These are phyloP conservation scores for Bradypodion pumilum DNA, from an alignment of 2,797 vertebrate genomes.

Conservation along the genomic window DNA sequence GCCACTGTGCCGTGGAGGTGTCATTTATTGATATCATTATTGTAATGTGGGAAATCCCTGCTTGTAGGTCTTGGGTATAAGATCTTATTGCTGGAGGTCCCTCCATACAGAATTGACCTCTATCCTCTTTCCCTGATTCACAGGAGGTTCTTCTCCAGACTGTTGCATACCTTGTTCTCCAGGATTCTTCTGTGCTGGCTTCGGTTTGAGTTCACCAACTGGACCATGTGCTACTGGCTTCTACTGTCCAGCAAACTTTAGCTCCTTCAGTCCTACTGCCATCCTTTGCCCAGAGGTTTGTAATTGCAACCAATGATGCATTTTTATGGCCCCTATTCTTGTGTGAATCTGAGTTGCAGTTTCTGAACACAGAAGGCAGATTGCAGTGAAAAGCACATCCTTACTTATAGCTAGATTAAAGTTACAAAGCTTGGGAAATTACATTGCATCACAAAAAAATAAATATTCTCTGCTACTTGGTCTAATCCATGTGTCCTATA, in stretches of 20 bases:
- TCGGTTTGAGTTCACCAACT: constrained; percentile 77
- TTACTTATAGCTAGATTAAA: neutral
- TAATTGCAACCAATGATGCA: neutral
- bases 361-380: neutral
- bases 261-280: constrained; percentile 78
- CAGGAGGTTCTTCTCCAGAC: constrained; percentile 82
- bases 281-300: constrained; percentile 88
- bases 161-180: constrained; percentile 85
- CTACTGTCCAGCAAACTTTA: constrained; percentile 84
- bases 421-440: too few species aligned
- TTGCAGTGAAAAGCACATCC: too few species aligned
- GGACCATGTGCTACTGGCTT: constrained; percentile 84
- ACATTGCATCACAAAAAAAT: too few species aligned
- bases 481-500: too few species aligned
- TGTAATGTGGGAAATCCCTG: too few species aligned
- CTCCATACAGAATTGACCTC: neutral
- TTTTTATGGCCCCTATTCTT: neutral
- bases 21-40: too few species aligned
- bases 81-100: too few species aligned
- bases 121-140: neutral
- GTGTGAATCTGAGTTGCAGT: neutral
- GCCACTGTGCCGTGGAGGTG: too few species aligned
- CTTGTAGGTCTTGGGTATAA: neutral
- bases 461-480: too few species aligned
- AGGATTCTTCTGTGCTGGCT: constrained; percentile 84